These are phyloP conservation scores for Mirounga angustirostris DNA, from an alignment of 2,113 vertebrate species.

Conservation along the genomic window DNA sequence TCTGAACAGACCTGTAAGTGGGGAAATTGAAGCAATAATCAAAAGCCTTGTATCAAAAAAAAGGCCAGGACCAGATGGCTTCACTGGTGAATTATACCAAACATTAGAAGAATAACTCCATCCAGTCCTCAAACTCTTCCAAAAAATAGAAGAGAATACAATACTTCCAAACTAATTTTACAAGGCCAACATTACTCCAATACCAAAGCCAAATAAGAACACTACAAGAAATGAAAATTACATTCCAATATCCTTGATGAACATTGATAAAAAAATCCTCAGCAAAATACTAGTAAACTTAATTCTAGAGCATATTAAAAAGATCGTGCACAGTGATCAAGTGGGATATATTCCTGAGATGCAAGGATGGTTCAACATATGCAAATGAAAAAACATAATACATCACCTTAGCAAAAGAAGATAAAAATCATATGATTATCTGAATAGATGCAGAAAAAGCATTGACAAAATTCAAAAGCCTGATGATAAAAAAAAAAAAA, in stretches of 20 bases:
- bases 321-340: neutral
- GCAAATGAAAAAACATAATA: neutral
- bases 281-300: neutral
- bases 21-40: neutral
- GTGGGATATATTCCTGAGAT: neutral
- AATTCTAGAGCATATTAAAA: neutral
- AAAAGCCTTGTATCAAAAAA: neutral
- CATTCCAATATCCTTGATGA: neutral
- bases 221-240: neutral
- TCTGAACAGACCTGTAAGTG: neutral
- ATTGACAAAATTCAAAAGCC: neutral
- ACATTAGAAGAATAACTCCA: neutral
- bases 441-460: neutral
- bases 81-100: neutral
- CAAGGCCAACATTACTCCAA: neutral
- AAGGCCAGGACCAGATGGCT: neutral
- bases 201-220: neutral
- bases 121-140: neutral
- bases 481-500: neutral
- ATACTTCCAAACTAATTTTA: neutral
- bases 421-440: neutral
- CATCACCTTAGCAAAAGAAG: neutral
- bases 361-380: neutral
- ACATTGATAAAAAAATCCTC: neutral
- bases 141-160: neutral